These are phyloP conservation scores for Tuta absoluta DNA, from an alignment of 2,888 invertebrate species.

Conservation along the genomic window DNA sequence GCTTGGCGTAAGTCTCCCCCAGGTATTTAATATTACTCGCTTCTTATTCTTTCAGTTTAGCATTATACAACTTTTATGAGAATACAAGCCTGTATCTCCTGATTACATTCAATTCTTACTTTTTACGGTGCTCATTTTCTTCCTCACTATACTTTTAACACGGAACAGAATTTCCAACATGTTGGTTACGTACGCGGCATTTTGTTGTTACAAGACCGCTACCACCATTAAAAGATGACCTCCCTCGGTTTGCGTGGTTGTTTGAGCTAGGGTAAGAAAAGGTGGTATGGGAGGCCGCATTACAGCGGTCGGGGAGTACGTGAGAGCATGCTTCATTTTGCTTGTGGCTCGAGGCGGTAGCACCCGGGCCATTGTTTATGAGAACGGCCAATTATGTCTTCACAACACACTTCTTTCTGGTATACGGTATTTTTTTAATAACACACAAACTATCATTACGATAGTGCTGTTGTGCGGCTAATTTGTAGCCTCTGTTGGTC, in stretches of 20 bases:
- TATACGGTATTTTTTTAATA: slow-evolving; percentile 53
- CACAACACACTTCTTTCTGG: slow-evolving; percentile 61
- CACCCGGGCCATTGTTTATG: slow-evolving; percentile 69
- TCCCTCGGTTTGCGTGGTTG: slow-evolving; percentile 31
- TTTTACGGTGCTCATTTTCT: slow-evolving; percentile 41
- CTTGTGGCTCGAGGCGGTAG: slow-evolving; percentile 63
- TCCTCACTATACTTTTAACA: slow-evolving; percentile 50
- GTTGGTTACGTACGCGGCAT: slow-evolving; percentile 59
- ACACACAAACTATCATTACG: slow-evolving; percentile 32
- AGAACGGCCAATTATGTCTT: slow-evolving; percentile 72
- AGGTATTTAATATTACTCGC: no score
- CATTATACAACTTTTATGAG: background rate
- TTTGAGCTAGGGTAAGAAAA: slow-evolving; percentile 28
- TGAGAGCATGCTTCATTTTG: slow-evolving; percentile 74
- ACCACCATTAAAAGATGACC: slow-evolving; percentile 45
- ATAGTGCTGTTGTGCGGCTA: slow-evolving; percentile 29
- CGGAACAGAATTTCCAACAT: slow-evolving; percentile 58
- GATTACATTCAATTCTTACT: slow-evolving; percentile 9
- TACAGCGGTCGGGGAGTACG: slow-evolving; percentile 54
- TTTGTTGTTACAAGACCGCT: slow-evolving; percentile 55
- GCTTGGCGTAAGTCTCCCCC: no score
- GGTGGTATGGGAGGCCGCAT: slow-evolving; percentile 40
- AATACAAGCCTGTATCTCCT: slow-evolving; percentile 15
- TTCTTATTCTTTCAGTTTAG: background rate
- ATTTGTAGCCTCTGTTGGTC: slow-evolving; percentile 27